Percentiles rank a stretch among this genome's conserved stretches.
Conservation (phyloP, 1,140 invertebrate genomes). For the Nebria ingens region DNA sequence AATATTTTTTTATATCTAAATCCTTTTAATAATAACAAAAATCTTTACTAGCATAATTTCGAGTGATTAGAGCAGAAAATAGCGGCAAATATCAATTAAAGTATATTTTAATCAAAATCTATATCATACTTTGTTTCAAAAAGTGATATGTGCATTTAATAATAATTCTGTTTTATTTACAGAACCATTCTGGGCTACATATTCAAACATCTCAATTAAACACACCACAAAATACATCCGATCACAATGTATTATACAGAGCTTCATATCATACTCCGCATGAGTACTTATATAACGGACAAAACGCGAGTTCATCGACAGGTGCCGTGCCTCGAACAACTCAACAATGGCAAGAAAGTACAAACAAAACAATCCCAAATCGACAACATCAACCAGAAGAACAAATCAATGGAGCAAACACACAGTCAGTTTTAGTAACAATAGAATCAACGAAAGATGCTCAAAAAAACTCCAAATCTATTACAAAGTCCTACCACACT, state of each 20-base stretch:
- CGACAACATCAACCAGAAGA: slow-evolving; percentile 19
- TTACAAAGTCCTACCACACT: slow-evolving; percentile 68
- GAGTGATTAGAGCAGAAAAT: too few relatives aligned
- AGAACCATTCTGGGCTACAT: slow-evolving; percentile 2
- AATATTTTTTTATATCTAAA: too few relatives aligned
- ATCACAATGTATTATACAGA: slow-evolving; percentile 24
- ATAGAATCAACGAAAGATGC: slow-evolving; percentile 41
- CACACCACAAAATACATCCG: slow-evolving; percentile 14
- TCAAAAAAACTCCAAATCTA: slow-evolving; percentile 50
- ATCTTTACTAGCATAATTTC: too few relatives aligned
- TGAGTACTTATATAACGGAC: slow-evolving; percentile 24
- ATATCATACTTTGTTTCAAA: too few relatives aligned
- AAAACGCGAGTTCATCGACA: slow-evolving; percentile 19
- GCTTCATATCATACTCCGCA: slow-evolving; percentile 25
- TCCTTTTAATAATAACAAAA: too few relatives aligned
- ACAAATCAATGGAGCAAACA: slow-evolving; percentile 34
- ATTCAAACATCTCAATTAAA: neutral
- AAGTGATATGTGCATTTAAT: too few relatives aligned
- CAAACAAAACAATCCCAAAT: slow-evolving; percentile 18
- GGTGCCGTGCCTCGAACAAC: slow-evolving; percentile 26
- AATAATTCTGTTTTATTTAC: slow-evolving; percentile 6
- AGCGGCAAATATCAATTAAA: too few relatives aligned
- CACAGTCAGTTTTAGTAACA: slow-evolving; percentile 38
- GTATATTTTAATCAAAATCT: too few relatives aligned
- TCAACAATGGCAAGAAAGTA: slow-evolving; percentile 21